A percentile compares a stretch with the other conserved stretches of the same genome.
These are phyloP conservation scores for Pyrgilauda ruficollis DNA, from an alignment of 2,113 vertebrate genomes.

Conservation along the genomic window DNA sequence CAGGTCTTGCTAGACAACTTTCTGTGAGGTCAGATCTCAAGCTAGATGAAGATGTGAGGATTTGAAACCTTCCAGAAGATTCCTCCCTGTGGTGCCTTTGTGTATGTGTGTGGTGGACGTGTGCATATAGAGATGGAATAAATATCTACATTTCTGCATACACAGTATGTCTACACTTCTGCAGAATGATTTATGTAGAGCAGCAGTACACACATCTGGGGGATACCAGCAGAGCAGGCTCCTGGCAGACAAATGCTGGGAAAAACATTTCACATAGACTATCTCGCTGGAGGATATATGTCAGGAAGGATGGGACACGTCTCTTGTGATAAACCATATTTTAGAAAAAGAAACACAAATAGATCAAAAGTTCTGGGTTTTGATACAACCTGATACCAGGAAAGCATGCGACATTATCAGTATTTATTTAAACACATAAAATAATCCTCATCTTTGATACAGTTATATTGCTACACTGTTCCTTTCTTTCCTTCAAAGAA, in stretches of 20 bases:
- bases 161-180: not conserved
- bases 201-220: not conserved
- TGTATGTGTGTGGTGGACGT: not conserved
- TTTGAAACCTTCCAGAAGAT: not conserved
- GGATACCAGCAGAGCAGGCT: not conserved
- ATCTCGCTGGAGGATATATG: not conserved
- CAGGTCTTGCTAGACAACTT: not conserved
- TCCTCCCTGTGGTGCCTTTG: not conserved
- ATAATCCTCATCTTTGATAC: not conserved
- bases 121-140: not conserved
- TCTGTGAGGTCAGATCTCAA: not conserved
- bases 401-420: not conserved
- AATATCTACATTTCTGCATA: not conserved
- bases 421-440: not conserved
- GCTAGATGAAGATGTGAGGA: not conserved
- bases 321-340: not conserved
- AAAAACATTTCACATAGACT: not conserved
- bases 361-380: not conserved
- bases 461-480: not conserved
- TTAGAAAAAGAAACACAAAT: not conserved
- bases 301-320: not conserved
- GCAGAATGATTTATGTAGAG: not conserved
- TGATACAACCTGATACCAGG: not conserved
- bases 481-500: not conserved
- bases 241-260: not conserved